Evolutionary conservation across 2,797 vertebrate genomes (phyloP).

Genomic region (Geotrypetes seraphini): DNA sequence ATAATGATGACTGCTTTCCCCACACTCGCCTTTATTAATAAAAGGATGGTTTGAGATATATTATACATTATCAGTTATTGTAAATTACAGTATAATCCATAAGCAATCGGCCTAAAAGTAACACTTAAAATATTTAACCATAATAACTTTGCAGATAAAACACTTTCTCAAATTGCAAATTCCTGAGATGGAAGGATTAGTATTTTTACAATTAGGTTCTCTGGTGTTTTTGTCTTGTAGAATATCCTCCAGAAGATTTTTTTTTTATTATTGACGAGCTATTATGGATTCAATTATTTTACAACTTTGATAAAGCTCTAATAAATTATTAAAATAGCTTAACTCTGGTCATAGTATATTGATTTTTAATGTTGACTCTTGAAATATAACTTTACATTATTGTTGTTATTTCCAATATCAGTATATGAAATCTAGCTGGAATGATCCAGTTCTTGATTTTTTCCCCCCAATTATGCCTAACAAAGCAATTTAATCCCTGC

Average conservation of each 20-base stretch:
- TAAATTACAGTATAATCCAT: too few species aligned
- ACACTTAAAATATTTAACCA: too few species aligned
- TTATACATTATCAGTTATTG: too few species aligned
- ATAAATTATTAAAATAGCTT: constrained; percentile 31
- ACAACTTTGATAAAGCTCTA: neutral
- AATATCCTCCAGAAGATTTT: neutral
- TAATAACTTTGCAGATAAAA: neutral
- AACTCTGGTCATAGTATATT: constrained; percentile 11
- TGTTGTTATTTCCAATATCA: neutral
- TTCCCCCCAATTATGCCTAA: neutral
- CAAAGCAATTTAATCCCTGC: too few species aligned
- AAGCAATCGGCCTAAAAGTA: too few species aligned
- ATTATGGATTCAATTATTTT: neutral
- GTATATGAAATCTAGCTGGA: rapidly evolving
- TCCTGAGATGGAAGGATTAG: neutral
- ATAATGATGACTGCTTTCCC: too few species aligned
- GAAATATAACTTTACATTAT: constrained; percentile 2
- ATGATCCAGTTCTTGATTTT: neutral
- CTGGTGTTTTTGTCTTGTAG: constrained; percentile 1
- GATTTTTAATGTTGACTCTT: constrained; percentile 18
- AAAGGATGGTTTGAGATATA: too few species aligned
- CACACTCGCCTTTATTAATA: too few species aligned
- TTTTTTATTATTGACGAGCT: neutral
- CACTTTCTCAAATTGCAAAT: neutral
- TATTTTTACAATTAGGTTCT: too few species aligned